Conservation (phyloP, 2,888 invertebrate genomes). For the Dicranocentrus wangi region DNA sequence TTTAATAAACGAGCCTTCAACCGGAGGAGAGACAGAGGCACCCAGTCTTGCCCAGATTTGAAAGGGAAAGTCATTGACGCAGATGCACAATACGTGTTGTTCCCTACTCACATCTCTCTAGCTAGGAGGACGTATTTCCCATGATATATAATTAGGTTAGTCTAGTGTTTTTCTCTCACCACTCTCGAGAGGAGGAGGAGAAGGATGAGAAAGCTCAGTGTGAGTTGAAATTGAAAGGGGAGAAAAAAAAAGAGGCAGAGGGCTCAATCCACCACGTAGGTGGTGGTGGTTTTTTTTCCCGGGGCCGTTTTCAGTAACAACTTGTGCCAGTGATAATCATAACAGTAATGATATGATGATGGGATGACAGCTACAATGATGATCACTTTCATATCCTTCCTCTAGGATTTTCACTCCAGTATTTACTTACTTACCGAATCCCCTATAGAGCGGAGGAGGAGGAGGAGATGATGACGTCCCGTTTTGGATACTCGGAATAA, state of each 20-base stretch:
- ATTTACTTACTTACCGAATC: constrained; percentile 1
- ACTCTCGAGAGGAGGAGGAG: constrained; percentile 5
- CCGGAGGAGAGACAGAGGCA: too few species aligned
- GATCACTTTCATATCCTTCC: constrained; percentile 51
- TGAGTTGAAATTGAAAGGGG: not conserved
- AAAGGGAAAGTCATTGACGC: constrained; percentile 9
- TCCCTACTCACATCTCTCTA: not conserved
- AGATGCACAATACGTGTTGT: constrained; percentile 18
- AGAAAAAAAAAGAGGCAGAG: not conserved
- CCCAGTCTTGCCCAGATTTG: not conserved
- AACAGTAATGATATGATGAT: constrained; percentile 32
- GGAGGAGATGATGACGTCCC: not conserved
- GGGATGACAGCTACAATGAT: constrained; percentile 39
- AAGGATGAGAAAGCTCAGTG: not conserved
- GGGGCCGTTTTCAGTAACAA: not conserved
- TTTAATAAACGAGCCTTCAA: constrained; percentile 11
- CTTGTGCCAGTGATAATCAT: constrained; percentile 31
- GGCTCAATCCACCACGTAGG: too few species aligned
- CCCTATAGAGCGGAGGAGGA: not conserved
- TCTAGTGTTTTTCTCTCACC: not conserved
- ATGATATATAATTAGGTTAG: constrained; percentile 38
- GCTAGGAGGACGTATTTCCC: not conserved
- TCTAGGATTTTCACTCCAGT: constrained; percentile 4
- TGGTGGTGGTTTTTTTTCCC: not conserved
- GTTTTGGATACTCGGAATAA: not conserved